Conservation (phyloP, 1,140 invertebrate species). For the Dolichoris vasculosae region DNA sequence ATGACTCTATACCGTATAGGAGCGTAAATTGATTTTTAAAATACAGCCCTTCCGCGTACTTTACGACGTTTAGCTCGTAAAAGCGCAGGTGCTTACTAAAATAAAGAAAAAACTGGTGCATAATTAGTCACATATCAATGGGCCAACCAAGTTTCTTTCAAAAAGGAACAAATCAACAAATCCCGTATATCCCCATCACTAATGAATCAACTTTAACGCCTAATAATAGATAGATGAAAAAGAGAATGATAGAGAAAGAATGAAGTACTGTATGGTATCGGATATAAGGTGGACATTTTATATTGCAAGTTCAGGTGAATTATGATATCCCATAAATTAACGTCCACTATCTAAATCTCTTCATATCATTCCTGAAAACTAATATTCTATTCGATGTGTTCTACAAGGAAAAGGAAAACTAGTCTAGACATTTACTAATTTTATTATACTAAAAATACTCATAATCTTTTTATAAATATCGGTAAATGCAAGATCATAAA, state of each 20-base stretch:
- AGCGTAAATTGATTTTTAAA: slow-evolving; percentile 50
- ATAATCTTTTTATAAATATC: neutral
- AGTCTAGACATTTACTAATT: neutral
- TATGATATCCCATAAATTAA: slow-evolving; percentile 44
- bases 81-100: slow-evolving; percentile 7
- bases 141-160: neutral
- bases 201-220: slow-evolving; percentile 37
- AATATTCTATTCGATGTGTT: neutral
- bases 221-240: neutral
- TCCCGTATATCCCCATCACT: slow-evolving; percentile 6
- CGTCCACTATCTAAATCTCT: slow-evolving; percentile 39
- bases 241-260: neutral
- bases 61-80: slow-evolving; percentile 41
- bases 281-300: slow-evolving; percentile 24
- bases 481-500: neutral
- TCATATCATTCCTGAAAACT: slow-evolving; percentile 25
- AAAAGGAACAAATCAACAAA: slow-evolving; percentile 3
- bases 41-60: slow-evolving; percentile 34
- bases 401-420: neutral
- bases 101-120: neutral
- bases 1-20: slow-evolving; percentile 30
- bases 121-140: slow-evolving; percentile 36
- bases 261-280: neutral
- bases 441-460: neutral
- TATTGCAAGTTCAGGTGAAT: neutral